Conservation (phyloP, 2,113 vertebrate species). For the Formicarius rufipectus region DNA sequence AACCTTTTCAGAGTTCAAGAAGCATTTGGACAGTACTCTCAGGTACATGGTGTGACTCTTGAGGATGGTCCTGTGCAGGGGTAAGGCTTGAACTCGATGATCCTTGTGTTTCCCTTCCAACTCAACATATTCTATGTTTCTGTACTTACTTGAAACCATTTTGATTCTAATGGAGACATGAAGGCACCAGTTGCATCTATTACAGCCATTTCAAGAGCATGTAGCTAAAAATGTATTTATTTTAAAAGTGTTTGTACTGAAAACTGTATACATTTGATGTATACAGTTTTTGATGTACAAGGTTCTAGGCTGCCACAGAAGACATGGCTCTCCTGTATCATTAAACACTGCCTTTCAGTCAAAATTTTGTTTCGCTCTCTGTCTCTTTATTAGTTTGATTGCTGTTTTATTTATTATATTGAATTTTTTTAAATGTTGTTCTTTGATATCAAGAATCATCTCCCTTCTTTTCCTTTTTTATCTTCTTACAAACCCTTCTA, state of each 20-base stretch:
- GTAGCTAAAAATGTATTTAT: background rate
- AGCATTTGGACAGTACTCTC: too few species aligned
- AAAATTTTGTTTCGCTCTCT: background rate
- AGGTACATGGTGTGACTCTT: too few species aligned
- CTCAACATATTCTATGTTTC: too few species aligned
- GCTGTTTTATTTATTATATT: background rate
- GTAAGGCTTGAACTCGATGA: too few species aligned
- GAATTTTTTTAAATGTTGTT: background rate
- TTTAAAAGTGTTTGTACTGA: background rate
- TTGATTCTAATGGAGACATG: background rate
- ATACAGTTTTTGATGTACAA: background rate
- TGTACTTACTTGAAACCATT: background rate
- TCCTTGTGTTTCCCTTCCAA: too few species aligned
- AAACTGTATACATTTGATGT: background rate
- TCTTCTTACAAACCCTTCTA: background rate
- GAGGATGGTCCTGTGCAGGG: too few species aligned
- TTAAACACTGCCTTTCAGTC: background rate
- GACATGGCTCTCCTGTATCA: rapidly evolving
- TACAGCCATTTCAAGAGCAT: rapidly evolving
- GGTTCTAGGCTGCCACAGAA: background rate
- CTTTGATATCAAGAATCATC: background rate
- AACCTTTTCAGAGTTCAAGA: too few species aligned
- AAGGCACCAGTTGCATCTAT: background rate
- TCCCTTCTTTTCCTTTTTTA: background rate
- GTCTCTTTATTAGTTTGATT: background rate